These are phyloP conservation scores for Fistularia tabacaria DNA, from an alignment of 2,797 vertebrate genomes.

Conservation along the genomic window DNA sequence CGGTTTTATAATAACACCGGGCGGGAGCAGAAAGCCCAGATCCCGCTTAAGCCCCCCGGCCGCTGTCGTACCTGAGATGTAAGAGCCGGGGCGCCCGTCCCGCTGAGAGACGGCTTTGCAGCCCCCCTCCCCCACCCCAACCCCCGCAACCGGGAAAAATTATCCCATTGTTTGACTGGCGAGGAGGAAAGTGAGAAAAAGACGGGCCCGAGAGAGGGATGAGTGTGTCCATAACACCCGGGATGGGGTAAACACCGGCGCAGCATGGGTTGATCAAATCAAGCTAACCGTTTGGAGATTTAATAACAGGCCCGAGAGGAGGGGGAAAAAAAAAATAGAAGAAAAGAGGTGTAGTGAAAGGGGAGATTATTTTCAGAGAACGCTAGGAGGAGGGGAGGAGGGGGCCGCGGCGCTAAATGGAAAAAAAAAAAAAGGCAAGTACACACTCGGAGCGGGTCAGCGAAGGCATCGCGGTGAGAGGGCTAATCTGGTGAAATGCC, in stretches of 20 bases:
- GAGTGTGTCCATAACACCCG: constrained; percentile 42
- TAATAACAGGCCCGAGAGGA: constrained; percentile 42
- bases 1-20: constrained; percentile 24
- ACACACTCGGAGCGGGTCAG: constrained; percentile 26
- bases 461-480: constrained; percentile 48
- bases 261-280: constrained; percentile 62
- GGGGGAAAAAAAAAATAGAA: background rate
- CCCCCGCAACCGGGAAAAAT: constrained; percentile 39
- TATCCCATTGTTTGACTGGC: constrained; percentile 29
- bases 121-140: background rate
- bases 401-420: constrained; percentile 19
- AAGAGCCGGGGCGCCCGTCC: background rate
- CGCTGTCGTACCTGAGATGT: background rate
- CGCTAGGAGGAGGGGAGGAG: background rate
- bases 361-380: background rate
- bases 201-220: constrained; percentile 5
- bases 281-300: constrained; percentile 55
- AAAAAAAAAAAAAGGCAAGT: constrained; percentile 4
- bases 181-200: constrained; percentile 3
- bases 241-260: constrained; percentile 50
- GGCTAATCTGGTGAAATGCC: constrained; percentile 59
- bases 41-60: constrained; percentile 5
- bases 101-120: constrained; percentile 15
- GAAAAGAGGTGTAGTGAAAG: constrained; percentile 15
- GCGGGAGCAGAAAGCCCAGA: constrained; percentile 1